phyloP scores from a whole-genome alignment of 2,113 vertebrate genomes.

The Pituophis catenifer region DNA sequence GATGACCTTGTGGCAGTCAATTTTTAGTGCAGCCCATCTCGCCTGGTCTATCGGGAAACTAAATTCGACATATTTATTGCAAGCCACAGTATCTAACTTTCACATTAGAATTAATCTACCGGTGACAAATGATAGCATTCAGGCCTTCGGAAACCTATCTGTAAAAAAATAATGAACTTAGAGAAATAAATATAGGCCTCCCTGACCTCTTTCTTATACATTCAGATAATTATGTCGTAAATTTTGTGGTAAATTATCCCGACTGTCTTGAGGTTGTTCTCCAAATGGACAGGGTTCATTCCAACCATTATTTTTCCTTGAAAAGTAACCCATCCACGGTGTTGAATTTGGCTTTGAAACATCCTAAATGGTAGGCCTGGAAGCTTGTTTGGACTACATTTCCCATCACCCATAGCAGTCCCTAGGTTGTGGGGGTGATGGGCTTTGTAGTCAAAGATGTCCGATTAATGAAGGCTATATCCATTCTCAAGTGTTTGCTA shows the following conservation, averaged over 20 bases:
- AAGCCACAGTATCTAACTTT: not conserved
- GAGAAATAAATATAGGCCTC: not conserved
- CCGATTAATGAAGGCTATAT: not conserved
- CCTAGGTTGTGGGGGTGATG: not conserved
- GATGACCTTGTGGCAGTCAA: not conserved
- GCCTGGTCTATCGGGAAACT: not conserved
- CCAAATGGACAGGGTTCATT: not conserved
- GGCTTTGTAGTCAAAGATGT: not conserved
- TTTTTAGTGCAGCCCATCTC: not conserved
- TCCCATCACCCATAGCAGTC: not conserved
- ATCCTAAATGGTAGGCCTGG: not conserved
- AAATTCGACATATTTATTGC: not conserved
- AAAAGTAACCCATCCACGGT: not conserved
- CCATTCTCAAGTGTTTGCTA: not conserved
- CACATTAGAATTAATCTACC: not conserved
- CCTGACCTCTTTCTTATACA: not conserved
- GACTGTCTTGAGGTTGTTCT: not conserved
- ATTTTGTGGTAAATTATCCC: not conserved
- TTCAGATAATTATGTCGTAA: not conserved
- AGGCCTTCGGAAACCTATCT: not conserved
- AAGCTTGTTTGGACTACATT: not conserved
- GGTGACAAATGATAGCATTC: not conserved
- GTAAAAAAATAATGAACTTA: not conserved
- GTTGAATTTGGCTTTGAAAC: not conserved
- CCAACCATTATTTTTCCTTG: not conserved